Percentiles rank a stretch among this genome's conserved stretches.
Evolutionary conservation across 2,113 vertebrate genomes (phyloP).

Genomic region (Heterotilapia buettikoferi): DNA sequence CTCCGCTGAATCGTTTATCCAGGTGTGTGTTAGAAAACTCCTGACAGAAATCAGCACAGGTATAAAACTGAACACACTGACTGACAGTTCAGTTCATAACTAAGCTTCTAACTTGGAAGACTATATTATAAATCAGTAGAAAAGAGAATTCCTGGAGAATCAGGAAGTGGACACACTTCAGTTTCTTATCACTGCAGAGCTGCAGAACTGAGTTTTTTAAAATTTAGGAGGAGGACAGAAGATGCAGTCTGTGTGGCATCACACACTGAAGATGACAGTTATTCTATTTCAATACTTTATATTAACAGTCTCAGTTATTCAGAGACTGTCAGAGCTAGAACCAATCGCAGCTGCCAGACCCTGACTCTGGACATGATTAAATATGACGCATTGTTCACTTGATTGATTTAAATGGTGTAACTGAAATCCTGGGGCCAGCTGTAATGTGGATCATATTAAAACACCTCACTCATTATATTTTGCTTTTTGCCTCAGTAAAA

Average conservation of each 20-base stretch:
- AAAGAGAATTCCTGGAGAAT: neutral
- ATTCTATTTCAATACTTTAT: neutral
- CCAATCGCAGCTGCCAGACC: neutral
- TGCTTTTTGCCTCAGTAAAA: neutral
- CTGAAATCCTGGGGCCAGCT: neutral
- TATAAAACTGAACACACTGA: neutral
- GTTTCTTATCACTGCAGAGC: neutral
- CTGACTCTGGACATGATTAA: neutral
- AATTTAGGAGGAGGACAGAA: neutral
- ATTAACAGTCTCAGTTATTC: neutral
- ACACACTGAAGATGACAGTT: neutral
- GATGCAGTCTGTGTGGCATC: neutral
- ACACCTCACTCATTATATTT: neutral
- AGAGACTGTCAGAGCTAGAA: neutral
- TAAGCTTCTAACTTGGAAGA: neutral
- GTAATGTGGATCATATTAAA: neutral
- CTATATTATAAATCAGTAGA: neutral
- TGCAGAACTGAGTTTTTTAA: rapidly evolving
- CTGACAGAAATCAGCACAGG: neutral
- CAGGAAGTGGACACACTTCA: neutral
- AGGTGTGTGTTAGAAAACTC: neutral
- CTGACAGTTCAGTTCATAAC: neutral
- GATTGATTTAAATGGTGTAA: neutral
- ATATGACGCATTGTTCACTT: neutral
- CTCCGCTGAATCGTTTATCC: neutral